A percentile compares a stretch with the other conserved stretches of the same genome.
Evolutionary conservation across 2,797 vertebrate species (phyloP).

Genomic region (Leptodon cayanensis): DNA sequence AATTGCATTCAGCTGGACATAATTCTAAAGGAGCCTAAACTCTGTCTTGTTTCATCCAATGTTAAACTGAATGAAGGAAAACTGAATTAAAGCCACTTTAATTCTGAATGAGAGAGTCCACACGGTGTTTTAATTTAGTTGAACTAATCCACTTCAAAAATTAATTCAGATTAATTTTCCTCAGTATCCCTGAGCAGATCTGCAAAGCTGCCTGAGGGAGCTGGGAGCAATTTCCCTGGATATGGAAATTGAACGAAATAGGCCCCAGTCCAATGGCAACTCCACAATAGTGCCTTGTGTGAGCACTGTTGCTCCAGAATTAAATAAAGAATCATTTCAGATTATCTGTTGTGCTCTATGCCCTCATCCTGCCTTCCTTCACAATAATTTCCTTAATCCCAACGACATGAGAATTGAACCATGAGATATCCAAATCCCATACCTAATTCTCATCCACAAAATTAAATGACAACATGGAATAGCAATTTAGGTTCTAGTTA

Average conservation of each 20-base stretch:
- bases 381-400: conserved; percentile 41
- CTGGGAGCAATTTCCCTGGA: conserved; percentile 31
- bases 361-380: neutral
- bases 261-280: conserved; percentile 44
- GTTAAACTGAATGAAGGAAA: conserved; percentile 27
- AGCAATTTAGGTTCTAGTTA: neutral
- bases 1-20: neutral
- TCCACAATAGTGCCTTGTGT: conserved; percentile 43
- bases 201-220: conserved; percentile 52
- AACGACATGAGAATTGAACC: neutral
- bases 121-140: conserved; percentile 60
- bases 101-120: conserved; percentile 51
- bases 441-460: neutral
- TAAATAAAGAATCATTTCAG: conserved; percentile 22
- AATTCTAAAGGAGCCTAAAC: neutral
- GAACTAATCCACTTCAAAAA: conserved; percentile 65
- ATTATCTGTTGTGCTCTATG: neutral
- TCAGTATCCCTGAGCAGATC: conserved; percentile 53
- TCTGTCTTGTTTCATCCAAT: neutral
- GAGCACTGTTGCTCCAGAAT: neutral
- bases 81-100: conserved; percentile 47
- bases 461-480: neutral
- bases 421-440: neutral
- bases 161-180: conserved; percentile 66
- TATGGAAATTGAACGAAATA: conserved; percentile 23